Percentiles rank a stretch among this genome's conserved stretches.
phyloP scores from a whole-genome alignment of 2,113 vertebrate species.

The Rostratula benghalensis region DNA sequence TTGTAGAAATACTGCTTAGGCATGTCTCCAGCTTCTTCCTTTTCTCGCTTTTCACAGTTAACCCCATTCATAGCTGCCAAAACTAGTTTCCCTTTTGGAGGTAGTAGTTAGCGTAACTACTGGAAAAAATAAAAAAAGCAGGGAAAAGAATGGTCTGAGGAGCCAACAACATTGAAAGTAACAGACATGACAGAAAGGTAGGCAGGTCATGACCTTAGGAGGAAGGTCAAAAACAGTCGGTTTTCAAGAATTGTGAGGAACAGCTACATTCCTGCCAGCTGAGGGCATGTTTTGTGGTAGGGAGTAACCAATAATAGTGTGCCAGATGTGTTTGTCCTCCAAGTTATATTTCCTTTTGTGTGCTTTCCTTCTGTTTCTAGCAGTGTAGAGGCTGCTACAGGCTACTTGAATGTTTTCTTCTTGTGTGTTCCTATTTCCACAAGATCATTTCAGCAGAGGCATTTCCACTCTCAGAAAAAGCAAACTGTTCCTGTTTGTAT shows the following conservation, averaged over 20 bases:
- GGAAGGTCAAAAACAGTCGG: background rate
- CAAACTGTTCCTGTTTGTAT: background rate
- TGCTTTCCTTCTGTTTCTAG: background rate
- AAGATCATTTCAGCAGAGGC: background rate
- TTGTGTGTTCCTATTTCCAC: background rate
- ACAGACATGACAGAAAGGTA: background rate
- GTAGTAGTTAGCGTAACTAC: background rate
- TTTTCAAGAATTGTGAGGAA: background rate
- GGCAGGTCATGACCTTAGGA: background rate
- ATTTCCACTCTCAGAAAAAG: conserved; percentile 19
- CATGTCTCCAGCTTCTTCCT: background rate
- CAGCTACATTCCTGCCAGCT: background rate
- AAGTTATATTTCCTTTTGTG: background rate
- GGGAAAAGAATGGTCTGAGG: background rate
- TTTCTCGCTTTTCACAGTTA: background rate
- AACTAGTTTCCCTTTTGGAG: background rate
- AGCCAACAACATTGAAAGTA: background rate
- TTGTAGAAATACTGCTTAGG: background rate
- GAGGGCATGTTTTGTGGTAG: background rate
- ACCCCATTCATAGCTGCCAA: background rate
- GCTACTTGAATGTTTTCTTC: background rate
- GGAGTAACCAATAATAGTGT: background rate
- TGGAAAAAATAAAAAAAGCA: background rate
- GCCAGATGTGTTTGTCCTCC: background rate
- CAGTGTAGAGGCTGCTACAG: background rate